Conservation (phyloP, 2,888 invertebrate genomes). For the Anoplius nigerrimus region DNA sequence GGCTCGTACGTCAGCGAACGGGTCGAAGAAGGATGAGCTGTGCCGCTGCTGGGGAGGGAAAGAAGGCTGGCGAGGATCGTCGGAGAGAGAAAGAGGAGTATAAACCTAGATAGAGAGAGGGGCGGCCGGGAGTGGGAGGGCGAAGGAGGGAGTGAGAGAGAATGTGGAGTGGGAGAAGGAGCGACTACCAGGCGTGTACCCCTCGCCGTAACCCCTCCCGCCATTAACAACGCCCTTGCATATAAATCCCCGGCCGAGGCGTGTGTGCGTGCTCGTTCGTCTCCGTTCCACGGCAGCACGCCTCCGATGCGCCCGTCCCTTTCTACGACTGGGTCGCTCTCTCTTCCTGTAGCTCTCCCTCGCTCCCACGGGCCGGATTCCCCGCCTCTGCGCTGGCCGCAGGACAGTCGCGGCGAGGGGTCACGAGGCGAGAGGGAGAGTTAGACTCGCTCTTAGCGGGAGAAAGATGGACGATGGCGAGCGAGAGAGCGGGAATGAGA, state of each 20-base stretch:
- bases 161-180: background rate
- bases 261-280: slow-evolving; percentile 46
- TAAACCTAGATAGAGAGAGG: slow-evolving; percentile 21
- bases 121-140: slow-evolving; percentile 12
- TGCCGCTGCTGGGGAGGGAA: slow-evolving; percentile 17
- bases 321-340: slow-evolving; percentile 33
- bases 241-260: slow-evolving; percentile 71
- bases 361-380: slow-evolving; percentile 53
- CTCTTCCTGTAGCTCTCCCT: slow-evolving; percentile 38
- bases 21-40: slow-evolving; percentile 19
- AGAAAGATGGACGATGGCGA: slow-evolving; percentile 39
- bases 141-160: slow-evolving; percentile 18
- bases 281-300: slow-evolving; percentile 51
- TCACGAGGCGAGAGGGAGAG: slow-evolving; percentile 35
- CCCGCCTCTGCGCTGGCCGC: slow-evolving; percentile 62
- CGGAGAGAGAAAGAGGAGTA: slow-evolving; percentile 25
- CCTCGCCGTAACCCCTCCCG: slow-evolving; percentile 61
- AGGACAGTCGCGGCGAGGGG: slow-evolving; percentile 45
- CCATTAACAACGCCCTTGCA: slow-evolving; percentile 75
- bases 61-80: slow-evolving; percentile 12
- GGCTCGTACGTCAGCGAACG: slow-evolving; percentile 17
- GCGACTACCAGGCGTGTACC: slow-evolving; percentile 38
- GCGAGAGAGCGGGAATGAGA: slow-evolving; percentile 46
- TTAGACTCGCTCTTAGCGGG: slow-evolving; percentile 43
- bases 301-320: slow-evolving; percentile 32